A percentile compares a stretch with the other conserved stretches of the same genome.
phyloP scores from a whole-genome alignment of 2,113 vertebrate species.

The Vombatus ursinus region DNA sequence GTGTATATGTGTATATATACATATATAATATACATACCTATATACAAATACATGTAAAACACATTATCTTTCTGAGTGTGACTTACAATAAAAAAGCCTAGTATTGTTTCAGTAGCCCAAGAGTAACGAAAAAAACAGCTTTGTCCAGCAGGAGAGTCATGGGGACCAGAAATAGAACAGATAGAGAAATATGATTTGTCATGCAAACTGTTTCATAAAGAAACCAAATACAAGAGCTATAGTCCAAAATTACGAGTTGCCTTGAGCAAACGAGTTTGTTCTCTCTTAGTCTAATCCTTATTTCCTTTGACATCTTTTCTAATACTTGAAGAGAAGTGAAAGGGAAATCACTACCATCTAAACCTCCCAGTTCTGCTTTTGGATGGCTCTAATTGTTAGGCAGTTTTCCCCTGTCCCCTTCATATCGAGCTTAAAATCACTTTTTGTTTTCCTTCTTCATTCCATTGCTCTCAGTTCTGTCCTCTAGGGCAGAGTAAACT shows the following conservation, averaged over 20 bases:
- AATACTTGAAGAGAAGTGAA: neutral
- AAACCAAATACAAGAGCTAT: neutral
- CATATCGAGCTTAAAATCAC: neutral
- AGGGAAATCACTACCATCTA: neutral
- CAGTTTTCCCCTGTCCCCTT: neutral
- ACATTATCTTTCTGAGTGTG: neutral
- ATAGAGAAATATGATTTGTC: neutral
- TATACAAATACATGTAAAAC: too few relatives aligned
- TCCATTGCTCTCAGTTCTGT: neutral
- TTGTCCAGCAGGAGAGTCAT: neutral
- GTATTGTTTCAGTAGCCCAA: neutral
- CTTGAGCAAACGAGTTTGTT: neutral
- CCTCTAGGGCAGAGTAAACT: neutral
- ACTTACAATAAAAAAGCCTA: neutral
- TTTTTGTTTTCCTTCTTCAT: neutral
- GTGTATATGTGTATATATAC: too few relatives aligned
- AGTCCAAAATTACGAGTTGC: neutral
- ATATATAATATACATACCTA: too few relatives aligned
- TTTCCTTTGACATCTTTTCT: neutral
- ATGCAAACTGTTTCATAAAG: neutral
- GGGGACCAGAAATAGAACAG: neutral
- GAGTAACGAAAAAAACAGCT: neutral
- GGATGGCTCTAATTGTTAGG: neutral
- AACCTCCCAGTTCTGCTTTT: neutral
- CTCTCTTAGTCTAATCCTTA: neutral